Conservation (phyloP, 2,888 invertebrate species). For the Tineola bisselliella region DNA sequence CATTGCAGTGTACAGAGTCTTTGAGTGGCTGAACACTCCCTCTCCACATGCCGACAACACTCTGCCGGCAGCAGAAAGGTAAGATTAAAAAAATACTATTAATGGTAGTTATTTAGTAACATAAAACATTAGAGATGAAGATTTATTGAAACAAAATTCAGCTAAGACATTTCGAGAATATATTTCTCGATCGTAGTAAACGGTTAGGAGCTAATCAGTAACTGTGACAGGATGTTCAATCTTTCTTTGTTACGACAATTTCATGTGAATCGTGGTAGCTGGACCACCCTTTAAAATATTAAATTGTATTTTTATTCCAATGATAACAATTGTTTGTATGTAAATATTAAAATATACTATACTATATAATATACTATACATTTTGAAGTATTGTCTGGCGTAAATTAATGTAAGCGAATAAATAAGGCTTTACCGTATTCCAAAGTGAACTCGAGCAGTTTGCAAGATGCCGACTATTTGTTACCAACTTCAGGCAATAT, state of each 20-base stretch:
- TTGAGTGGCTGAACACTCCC: slow-evolving; percentile 40
- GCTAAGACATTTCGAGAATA: too few relatives aligned
- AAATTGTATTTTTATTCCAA: too few relatives aligned
- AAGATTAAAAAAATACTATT: slow-evolving; percentile 7
- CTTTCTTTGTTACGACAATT: not conserved
- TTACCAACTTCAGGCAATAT: not conserved
- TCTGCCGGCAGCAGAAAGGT: slow-evolving; percentile 64
- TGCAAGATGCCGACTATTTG: not conserved
- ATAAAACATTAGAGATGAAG: too few relatives aligned
- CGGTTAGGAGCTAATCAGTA: not conserved
- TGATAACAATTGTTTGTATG: too few relatives aligned
- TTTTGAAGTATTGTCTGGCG: too few relatives aligned
- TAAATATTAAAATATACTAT: too few relatives aligned
- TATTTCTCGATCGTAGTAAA: not conserved
- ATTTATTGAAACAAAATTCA: too few relatives aligned
- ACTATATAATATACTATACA: too few relatives aligned
- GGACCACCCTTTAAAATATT: too few relatives aligned
- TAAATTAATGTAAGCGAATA: too few relatives aligned
- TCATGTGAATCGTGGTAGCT: not conserved
- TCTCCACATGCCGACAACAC: slow-evolving; percentile 56
- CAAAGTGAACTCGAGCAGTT: not conserved
- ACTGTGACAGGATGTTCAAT: not conserved
- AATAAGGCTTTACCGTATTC: too few relatives aligned
- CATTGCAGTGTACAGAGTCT: slow-evolving; percentile 26
- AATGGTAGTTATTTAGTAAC: too few relatives aligned